A percentile compares a stretch with the other conserved stretches of the same genome.
These are phyloP conservation scores for Willowsia nigromaculata DNA, from an alignment of 2,888 invertebrate genomes.

Conservation along the genomic window DNA sequence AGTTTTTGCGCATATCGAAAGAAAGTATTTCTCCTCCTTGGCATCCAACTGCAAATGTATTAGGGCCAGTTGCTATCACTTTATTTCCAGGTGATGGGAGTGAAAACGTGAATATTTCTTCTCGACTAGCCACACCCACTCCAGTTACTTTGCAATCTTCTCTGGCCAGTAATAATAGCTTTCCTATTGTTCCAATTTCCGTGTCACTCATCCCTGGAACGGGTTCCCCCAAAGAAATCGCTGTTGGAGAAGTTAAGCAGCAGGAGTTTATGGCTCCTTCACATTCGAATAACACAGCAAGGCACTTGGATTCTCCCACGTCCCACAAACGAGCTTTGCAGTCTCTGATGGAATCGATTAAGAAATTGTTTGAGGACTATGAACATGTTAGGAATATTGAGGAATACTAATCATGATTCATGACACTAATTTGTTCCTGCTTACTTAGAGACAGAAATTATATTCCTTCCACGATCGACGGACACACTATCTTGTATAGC, in stretches of 20 bases:
- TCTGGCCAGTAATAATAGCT: slow-evolving; percentile 84
- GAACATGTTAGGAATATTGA: no score
- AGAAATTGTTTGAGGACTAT: no score
- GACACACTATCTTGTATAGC: slow-evolving; percentile 85
- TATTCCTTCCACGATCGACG: slow-evolving; percentile 86
- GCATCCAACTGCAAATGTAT: slow-evolving; percentile 83
- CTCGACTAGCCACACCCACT: slow-evolving; percentile 83
- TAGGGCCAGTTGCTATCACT: slow-evolving; percentile 82
- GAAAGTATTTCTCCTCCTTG: slow-evolving; percentile 81
- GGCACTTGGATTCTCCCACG: slow-evolving; percentile 84
- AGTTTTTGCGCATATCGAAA: slow-evolving; percentile 73
- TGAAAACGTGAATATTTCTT: slow-evolving; percentile 81
- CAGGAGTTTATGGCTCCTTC: slow-evolving; percentile 84
- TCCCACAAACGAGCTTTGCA: slow-evolving; percentile 87
- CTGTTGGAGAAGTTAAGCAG: slow-evolving; percentile 75
- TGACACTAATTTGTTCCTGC: background rate
- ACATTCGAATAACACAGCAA: slow-evolving; percentile 82
- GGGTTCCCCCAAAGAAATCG: slow-evolving; percentile 59
- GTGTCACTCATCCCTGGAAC: slow-evolving; percentile 79
- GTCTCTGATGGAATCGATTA: slow-evolving; percentile 83
- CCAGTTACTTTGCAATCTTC: slow-evolving; percentile 84
- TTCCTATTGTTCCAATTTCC: slow-evolving; percentile 85
- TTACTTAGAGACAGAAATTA: slow-evolving; percentile 86
- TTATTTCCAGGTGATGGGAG: slow-evolving; percentile 83
- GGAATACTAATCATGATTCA: no score